phyloP scores from a whole-genome alignment of 2,797 vertebrate species.

The Gobionotothen gibberifrons region DNA sequence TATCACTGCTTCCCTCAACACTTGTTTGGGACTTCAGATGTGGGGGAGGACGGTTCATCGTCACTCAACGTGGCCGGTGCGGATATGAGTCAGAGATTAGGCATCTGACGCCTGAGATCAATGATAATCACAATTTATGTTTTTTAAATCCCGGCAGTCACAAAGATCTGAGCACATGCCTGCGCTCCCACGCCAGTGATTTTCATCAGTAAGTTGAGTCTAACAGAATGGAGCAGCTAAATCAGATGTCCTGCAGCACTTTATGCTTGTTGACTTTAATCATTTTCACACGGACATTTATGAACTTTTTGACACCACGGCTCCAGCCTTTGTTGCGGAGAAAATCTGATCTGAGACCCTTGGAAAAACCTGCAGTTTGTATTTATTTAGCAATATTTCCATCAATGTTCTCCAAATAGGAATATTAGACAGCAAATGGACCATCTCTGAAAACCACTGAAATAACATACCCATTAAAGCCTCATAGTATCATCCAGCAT shows the following conservation, averaged over 20 bases:
- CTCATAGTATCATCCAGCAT: not conserved
- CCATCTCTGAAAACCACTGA: constrained; percentile 11
- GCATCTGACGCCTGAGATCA: constrained; percentile 73
- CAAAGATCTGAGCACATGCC: constrained; percentile 59
- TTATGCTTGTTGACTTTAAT: constrained; percentile 41
- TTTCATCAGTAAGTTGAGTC: constrained; percentile 44
- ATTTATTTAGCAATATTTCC: constrained; percentile 16
- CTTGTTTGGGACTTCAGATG: constrained; percentile 76
- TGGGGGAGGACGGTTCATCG: constrained; percentile 62
- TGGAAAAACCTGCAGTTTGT: not conserved
- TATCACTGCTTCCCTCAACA: constrained; percentile 82
- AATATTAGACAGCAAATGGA: not conserved
- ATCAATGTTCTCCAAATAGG: constrained; percentile 22
- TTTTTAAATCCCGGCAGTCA: constrained; percentile 64
- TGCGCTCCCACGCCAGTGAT: constrained; percentile 26
- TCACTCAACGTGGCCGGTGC: constrained; percentile 60
- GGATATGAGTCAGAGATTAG: constrained; percentile 75
- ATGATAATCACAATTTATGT: constrained; percentile 76
- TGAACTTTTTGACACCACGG: constrained; percentile 27
- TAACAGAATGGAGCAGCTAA: constrained; percentile 42
- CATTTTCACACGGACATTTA: constrained; percentile 25
- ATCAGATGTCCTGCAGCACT: constrained; percentile 45
- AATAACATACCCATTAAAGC: not conserved
- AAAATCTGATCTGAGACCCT: constrained; percentile 26
- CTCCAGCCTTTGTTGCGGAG: constrained; percentile 7